These are phyloP conservation scores for Sinocyclocheilus rhinocerous DNA, from an alignment of 2,113 vertebrate genomes.

Conservation along the genomic window DNA sequence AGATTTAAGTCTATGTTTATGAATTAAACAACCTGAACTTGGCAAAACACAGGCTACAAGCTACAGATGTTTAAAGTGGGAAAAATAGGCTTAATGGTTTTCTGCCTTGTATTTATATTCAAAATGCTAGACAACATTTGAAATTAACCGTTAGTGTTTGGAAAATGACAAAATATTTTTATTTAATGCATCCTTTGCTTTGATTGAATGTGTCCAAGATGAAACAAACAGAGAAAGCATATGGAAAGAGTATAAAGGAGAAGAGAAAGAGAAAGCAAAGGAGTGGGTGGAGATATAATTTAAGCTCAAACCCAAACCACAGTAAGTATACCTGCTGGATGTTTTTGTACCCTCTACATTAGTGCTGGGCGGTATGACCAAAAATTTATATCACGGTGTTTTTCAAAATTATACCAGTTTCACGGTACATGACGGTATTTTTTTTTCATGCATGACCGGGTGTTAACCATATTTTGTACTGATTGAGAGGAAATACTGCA, in stretches of 20 bases:
- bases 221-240: neutral
- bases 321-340: neutral
- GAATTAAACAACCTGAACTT: neutral
- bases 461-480: no score
- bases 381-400: no score
- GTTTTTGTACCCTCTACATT: no score
- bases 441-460: no score
- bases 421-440: no score
- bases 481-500: no score
- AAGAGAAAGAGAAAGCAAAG: neutral
- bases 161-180: neutral
- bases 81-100: neutral
- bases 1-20: neutral
- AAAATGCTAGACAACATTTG: neutral
- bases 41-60: neutral
- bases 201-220: neutral
- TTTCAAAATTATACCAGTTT: no score
- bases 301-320: neutral
- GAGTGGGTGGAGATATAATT: neutral
- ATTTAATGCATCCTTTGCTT: neutral
- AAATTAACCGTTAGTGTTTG: neutral
- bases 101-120: neutral
- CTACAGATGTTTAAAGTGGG: neutral
- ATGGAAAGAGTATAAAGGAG: neutral
- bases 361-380: no score